Evolutionary conservation across 1,140 invertebrate genomes (phyloP), one percentile per base, ranked within the genome.

Genomic region (Leptinotarsa undecemlineata): DNA sequence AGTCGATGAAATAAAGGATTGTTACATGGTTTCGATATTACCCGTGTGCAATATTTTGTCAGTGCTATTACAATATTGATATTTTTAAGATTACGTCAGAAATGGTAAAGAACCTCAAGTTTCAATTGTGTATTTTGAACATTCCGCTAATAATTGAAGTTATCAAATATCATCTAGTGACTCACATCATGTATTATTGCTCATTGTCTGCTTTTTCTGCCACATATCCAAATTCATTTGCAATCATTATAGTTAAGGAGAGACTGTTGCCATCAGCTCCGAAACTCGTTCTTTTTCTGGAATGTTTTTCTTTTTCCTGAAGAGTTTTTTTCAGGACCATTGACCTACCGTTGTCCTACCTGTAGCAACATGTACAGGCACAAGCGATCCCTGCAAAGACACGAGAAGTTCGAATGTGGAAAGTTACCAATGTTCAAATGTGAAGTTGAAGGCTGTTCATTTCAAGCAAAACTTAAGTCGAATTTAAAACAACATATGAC

Each of bases 371-470:
- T 6, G 11, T 68, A 68, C n/a, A 15, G 5, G 4, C 26, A 23
- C 14, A 68, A 20, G 42, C 26, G 66, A 17, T 14, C 23, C 68
- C 71, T 89, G 69, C 88, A 84, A 74, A 86, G 88, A 5, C 88
- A 89, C 78, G 77, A 88, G 73, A 85, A 86, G 60, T 85, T 83
- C 79, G 86, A 87, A 80, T 87, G 86, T 61, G 71, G 78, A 14
- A 74, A 81, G 74, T 72, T 70, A 47, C 77, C 77, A 4, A 87
- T 87, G 77, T 92, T 91, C 85, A 86, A 88, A 82, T 90, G 91
- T 79, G 88, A 89, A 42, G 85, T 33, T 17, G n/a, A 68, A 68
- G 85, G 86, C 51, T 90, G 89, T 77, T 73, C 69, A 15, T 85
- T 85, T 71, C 77, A 78, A 68, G 70, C 82, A 19, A 74, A 71